These are phyloP conservation scores for Plectrocnemia conspersa DNA, from an alignment of 1,140 invertebrate species.

Conservation along the genomic window DNA sequence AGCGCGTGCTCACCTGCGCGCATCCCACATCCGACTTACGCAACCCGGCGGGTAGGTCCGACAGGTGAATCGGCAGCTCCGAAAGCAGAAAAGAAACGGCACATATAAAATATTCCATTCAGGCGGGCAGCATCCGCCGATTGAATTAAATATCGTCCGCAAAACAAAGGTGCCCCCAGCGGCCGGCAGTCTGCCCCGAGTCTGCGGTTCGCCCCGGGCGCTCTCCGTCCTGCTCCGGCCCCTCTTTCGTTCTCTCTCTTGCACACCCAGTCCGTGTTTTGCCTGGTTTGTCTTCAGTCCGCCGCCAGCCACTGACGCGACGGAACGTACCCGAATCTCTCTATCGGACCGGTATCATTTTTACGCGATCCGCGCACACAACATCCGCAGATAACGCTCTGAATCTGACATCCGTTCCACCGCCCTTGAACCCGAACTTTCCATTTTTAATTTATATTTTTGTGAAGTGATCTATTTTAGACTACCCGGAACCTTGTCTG, in stretches of 20 bases:
- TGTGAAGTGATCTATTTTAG: neutral
- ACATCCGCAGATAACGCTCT: neutral
- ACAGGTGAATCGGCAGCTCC: too few relatives aligned
- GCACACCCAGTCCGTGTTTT: neutral
- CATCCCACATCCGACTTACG: too few relatives aligned
- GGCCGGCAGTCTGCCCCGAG: slow-evolving; percentile 12
- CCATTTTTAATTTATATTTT: neutral
- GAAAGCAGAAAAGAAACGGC: too few relatives aligned
- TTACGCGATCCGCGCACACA: neutral
- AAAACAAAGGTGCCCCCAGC: slow-evolving; percentile 28
- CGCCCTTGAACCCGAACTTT: neutral
- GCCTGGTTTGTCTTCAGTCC: neutral
- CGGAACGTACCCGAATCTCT: neutral
- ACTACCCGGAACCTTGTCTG: slow-evolving; percentile 8
- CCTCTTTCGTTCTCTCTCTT: neutral
- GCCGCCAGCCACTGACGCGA: neutral
- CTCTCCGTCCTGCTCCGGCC: neutral
- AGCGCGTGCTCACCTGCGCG: too few relatives aligned
- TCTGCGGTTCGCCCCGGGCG: slow-evolving; percentile 17
- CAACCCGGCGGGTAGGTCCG: too few relatives aligned
- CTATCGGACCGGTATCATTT: neutral
- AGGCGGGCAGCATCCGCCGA: slow-evolving; percentile 20
- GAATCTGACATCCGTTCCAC: neutral
- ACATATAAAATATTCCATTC: slow-evolving; percentile 28
- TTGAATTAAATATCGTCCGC: slow-evolving; percentile 27